Conservation (phyloP, 2,113 vertebrate genomes). For the Actenoides lindsayi region DNA sequence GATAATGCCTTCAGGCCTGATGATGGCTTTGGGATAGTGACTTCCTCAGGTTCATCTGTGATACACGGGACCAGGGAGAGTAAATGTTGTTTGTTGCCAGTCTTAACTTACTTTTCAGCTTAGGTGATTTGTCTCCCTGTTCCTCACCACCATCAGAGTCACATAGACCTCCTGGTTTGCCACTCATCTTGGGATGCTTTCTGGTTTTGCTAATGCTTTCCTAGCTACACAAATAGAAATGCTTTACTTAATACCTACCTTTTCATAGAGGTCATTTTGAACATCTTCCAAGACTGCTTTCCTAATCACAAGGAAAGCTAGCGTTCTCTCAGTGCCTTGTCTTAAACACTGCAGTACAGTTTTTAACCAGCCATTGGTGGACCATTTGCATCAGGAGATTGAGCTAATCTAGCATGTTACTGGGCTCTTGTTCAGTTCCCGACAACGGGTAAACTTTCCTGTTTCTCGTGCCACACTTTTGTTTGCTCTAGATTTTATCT, state of each 20-base stretch:
- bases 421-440: background rate
- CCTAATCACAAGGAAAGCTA: background rate
- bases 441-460: accelerated
- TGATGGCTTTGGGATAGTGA: background rate
- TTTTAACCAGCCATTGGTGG: background rate
- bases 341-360: background rate
- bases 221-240: background rate
- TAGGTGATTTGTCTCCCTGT: background rate
- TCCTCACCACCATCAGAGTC: background rate
- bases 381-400: background rate
- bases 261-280: background rate
- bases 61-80: background rate
- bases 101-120: background rate
- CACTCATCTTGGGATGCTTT: background rate
- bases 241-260: background rate
- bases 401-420: background rate
- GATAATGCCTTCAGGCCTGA: background rate
- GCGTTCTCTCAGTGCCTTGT: background rate
- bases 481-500: background rate
- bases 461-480: background rate
- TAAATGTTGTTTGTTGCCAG: background rate
- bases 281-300: background rate
- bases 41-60: background rate
- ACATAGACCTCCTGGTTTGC: background rate
- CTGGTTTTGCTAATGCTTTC: background rate